Evolutionary conservation across 2,113 vertebrate species (phyloP).

Genomic region (Buteo buteo): DNA sequence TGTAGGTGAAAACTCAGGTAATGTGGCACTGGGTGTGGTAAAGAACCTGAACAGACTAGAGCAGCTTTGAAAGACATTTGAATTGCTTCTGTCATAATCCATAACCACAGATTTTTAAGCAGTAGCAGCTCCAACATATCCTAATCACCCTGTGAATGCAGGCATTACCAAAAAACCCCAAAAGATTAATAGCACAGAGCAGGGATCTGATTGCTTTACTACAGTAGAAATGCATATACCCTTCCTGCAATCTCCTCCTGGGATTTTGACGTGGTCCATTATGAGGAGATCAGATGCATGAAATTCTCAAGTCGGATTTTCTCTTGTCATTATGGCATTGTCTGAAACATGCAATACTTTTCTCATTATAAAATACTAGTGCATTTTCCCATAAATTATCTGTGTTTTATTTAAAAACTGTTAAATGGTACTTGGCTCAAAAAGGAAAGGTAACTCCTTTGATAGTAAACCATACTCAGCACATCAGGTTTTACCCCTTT

Average conservation of each 20-base stretch:
- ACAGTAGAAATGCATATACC: not conserved
- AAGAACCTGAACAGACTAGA: not conserved
- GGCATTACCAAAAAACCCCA: not conserved
- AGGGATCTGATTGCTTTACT: not conserved
- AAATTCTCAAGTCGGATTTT: not conserved
- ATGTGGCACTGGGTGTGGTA: not conserved
- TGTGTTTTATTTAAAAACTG: not conserved
- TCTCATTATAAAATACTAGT: not conserved
- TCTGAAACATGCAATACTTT: not conserved
- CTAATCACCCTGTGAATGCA: not conserved
- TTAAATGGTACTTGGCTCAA: not conserved
- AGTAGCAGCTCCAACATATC: not conserved
- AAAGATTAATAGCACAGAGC: not conserved
- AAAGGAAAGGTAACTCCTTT: not conserved
- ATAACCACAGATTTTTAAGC: not conserved
- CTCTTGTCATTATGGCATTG: not conserved
- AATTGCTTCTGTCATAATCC: not conserved
- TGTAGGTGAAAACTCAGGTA: not conserved
- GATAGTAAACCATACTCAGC: not conserved
- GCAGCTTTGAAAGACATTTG: not conserved
- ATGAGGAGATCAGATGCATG: not conserved
- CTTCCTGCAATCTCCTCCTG: not conserved
- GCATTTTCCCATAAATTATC: not conserved
- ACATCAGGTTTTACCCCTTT: not conserved
- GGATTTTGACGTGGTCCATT: not conserved